Base-by-base conservation (phyloP, 2,888 invertebrate genomes). In the Synergus umbraculus region DNA sequence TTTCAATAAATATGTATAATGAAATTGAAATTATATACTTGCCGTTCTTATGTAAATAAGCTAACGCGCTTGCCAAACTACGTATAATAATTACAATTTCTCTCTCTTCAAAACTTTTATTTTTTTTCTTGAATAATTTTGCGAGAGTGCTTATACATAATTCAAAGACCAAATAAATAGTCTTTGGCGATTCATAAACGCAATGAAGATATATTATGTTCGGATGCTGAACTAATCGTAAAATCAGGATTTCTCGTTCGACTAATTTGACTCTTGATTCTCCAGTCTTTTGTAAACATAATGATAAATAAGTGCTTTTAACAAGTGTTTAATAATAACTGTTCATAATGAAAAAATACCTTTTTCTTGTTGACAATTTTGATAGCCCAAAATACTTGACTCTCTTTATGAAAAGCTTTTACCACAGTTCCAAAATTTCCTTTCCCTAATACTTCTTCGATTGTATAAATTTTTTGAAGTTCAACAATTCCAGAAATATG, bases 161-260 rank as follows among this genome's bases (percentile, higher is more conserved):
- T 88, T 94, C 94, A 88, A 94, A 92, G 13, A 94, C 92, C 84
- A 94, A 89, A 88, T 93, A 94, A 87, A 94, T 93, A 86, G 93
- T 93, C 77, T 93, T 93, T 10, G 92, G 86, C 2, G 94, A 93
- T 88, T 94, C 94, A 83, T 93, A 93, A 7, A 94, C 93, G 88
- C 93, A 93, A 82, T 93, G 92, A 66, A 94, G 89, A 82, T 90
- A 89, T 81, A 94, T 93, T 78, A 94, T 94, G 86, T 94, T 93
- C 15, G 93, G 93, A 89, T 94, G 94, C 64, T 92, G 88, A n/a
- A 94, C 93, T 83, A 92, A 88, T 88, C 94, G 94, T 83, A 94
- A 89, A 81, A 94, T 94, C 80, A 92, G 90, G 66, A 94, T 93
- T 90, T 94, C 94, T 80, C 93, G 88, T 81, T 93, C 92, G 66